Evolutionary conservation across 2,888 invertebrate genomes (phyloP).

Genomic region (Pedicia rivosa): DNA sequence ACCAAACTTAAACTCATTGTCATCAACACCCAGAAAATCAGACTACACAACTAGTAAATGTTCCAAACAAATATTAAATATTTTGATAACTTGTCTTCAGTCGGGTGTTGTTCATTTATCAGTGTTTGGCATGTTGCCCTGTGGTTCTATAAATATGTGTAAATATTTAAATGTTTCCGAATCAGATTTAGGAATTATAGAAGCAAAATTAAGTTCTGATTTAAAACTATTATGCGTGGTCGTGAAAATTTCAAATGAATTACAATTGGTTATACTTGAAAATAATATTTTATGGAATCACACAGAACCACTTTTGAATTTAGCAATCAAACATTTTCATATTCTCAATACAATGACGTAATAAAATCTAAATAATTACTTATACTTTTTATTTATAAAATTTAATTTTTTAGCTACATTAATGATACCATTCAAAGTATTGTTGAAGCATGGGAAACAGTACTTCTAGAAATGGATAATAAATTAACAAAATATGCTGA

Average conservation of each 20-base stretch:
- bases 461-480: constrained; percentile 83
- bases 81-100: constrained; percentile 63
- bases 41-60: constrained; percentile 35
- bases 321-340: constrained; percentile 60
- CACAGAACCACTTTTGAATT: constrained; percentile 26
- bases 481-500: constrained; percentile 81
- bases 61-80: constrained; percentile 49
- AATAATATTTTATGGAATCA: constrained; percentile 24
- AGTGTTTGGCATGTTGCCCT: constrained; percentile 72
- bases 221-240: constrained; percentile 52
- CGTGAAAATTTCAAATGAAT: constrained; percentile 40
- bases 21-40: constrained; percentile 32
- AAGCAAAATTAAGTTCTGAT: constrained; percentile 53
- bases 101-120: constrained; percentile 57
- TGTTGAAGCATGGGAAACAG: constrained; percentile 87
- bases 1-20: constrained; percentile 36
- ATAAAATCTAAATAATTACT: neutral
- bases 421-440: constrained; percentile 66
- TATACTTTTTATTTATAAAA: constrained; percentile 14
- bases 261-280: constrained; percentile 37
- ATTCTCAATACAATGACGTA: constrained; percentile 48
- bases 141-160: constrained; percentile 47
- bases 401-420: constrained; percentile 30
- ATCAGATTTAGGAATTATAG: constrained; percentile 40
- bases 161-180: constrained; percentile 39